phyloP scores from a whole-genome alignment of 2,888 invertebrate genomes.

The Caenorhabditis plicata region DNA sequence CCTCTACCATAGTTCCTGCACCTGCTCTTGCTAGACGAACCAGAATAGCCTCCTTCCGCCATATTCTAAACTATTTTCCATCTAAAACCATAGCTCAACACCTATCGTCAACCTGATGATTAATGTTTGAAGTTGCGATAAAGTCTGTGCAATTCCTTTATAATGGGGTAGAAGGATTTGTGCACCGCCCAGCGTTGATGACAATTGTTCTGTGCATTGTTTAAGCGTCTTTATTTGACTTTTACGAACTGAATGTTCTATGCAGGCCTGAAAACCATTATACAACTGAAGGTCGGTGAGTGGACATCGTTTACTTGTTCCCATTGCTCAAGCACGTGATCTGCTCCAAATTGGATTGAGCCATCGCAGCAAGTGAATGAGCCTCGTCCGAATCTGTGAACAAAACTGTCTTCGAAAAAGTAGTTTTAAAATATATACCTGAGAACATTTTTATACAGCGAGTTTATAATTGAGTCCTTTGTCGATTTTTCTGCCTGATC shows the following conservation, averaged over 20 bases:
- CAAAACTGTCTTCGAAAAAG: background rate
- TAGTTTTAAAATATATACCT: conserved; percentile 7
- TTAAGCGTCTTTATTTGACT: conserved; percentile 46
- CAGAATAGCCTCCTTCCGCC: conserved; percentile 31
- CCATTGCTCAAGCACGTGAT: conserved; percentile 63
- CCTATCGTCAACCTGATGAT: conserved; percentile 18
- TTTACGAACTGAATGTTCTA: conserved; percentile 42
- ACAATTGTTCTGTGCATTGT: conserved; percentile 41
- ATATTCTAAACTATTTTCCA: conserved; percentile 11
- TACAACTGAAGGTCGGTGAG: background rate
- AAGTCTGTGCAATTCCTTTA: conserved; percentile 41
- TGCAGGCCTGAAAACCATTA: conserved; percentile 25
- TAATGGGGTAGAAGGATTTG: conserved; percentile 31
- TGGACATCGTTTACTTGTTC: conserved; percentile 30
- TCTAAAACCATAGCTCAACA: background rate
- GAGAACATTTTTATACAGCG: conserved; percentile 40
- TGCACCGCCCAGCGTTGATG: conserved; percentile 52
- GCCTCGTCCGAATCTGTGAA: conserved; percentile 59
- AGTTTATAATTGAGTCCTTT: conserved; percentile 39
- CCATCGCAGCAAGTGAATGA: conserved; percentile 62
- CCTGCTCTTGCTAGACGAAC: conserved; percentile 20
- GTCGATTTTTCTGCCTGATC: conserved; percentile 36
- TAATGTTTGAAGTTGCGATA: conserved; percentile 38
- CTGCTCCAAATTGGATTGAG: conserved; percentile 62
- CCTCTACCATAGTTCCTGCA: conserved; percentile 34